Conservation (phyloP, 1,140 invertebrate species). For the Drosophila pseudoananassae region DNA sequence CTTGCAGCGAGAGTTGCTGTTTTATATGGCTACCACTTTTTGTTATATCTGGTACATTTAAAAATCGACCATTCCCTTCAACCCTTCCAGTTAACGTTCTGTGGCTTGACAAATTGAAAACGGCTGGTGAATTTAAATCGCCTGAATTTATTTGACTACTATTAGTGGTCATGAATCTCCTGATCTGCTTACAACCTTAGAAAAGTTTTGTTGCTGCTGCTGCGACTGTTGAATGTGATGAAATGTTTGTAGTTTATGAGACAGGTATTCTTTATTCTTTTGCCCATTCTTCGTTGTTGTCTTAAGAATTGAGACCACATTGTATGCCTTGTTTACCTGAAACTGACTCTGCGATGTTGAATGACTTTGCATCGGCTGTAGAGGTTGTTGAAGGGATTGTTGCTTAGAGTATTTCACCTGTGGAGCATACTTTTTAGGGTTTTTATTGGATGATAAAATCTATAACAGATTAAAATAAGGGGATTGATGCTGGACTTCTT, state of each 20-base stretch:
- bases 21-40: conserved; percentile 18
- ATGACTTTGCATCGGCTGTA: conserved; percentile 17
- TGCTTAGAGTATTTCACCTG: conserved; percentile 47
- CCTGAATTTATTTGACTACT: conserved; percentile 36
- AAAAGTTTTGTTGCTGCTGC: conserved; percentile 56
- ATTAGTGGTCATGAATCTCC: conserved; percentile 38
- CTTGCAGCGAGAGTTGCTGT: conserved; percentile 7
- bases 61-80: conserved; percentile 41
- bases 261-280: conserved; percentile 21
- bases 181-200: conserved; percentile 51
- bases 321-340: conserved; percentile 66
- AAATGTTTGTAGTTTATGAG: conserved; percentile 26
- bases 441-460: conserved; percentile 73
- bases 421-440: conserved; percentile 61
- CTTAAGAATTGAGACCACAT: conserved; percentile 61
- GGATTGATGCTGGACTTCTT: conserved; percentile 26
- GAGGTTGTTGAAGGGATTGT: conserved; percentile 26
- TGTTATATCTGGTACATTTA: conserved; percentile 36
- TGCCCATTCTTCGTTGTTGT: conserved; percentile 39
- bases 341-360: conserved; percentile 56
- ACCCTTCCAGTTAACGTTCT: conserved; percentile 25
- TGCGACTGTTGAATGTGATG: conserved; percentile 40
- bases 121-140: conserved; percentile 40
- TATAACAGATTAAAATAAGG: conserved; percentile 65
- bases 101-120: conserved; percentile 54